Conservation (phyloP, 2,113 vertebrate species). For the Salvelinus fontinalis region DNA sequence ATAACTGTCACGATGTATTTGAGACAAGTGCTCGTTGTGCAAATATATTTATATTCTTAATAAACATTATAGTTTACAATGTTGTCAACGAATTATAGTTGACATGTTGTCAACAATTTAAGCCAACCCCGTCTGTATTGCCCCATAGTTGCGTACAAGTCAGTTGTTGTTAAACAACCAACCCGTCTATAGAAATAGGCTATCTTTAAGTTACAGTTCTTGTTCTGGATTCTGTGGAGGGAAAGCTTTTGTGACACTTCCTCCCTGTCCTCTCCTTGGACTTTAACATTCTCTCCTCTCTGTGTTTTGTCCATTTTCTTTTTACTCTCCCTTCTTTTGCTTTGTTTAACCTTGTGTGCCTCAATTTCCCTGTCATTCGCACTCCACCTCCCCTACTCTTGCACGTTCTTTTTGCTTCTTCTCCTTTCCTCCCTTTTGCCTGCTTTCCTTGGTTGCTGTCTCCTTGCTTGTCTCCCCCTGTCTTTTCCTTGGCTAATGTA, state of each 20-base stretch:
- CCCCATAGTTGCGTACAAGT: too few species aligned
- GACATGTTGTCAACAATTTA: too few species aligned
- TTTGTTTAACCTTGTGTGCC: constrained; percentile 4
- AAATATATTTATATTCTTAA: too few species aligned
- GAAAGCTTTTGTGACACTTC: constrained; percentile 36
- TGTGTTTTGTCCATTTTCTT: constrained; percentile 42
- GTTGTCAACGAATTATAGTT: too few species aligned
- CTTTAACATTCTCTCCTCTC: constrained; percentile 72
- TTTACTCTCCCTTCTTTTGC: constrained; percentile 12
- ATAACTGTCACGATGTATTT: too few species aligned
- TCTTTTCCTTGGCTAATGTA: constrained; percentile 21
- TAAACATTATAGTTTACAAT: too few species aligned
- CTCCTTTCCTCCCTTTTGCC: background rate
- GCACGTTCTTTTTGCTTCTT: background rate
- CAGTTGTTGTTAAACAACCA: too few species aligned
- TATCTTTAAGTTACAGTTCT: background rate
- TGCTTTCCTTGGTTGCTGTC: constrained; percentile 23
- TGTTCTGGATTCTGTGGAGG: constrained; percentile 50
- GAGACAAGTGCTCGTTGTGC: too few species aligned
- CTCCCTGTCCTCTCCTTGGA: constrained; percentile 57
- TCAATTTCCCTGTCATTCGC: background rate
- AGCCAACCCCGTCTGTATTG: too few species aligned
- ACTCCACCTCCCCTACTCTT: background rate
- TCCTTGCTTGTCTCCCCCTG: constrained; percentile 13
- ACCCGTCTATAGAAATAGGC: too few species aligned